phyloP scores from a whole-genome alignment of 2,113 vertebrate species.

The Sorex araneus region DNA sequence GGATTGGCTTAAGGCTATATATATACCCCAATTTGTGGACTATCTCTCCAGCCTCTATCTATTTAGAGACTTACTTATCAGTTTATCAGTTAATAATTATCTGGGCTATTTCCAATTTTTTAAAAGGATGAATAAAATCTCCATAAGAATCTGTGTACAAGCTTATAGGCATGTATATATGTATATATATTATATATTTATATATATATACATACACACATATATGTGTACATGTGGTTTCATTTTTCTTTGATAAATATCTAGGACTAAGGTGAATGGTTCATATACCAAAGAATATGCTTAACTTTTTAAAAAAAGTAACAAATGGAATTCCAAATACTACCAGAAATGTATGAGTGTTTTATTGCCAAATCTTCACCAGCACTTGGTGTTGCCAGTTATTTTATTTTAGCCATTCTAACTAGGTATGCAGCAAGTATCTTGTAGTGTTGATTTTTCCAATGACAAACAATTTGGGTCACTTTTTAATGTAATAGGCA shows the following conservation, averaged over 20 bases:
- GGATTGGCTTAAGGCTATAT: too few relatives aligned
- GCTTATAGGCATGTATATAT: neutral
- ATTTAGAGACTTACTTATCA: neutral
- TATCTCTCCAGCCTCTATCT: too few relatives aligned
- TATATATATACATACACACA: too few relatives aligned
- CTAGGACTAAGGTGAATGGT: neutral
- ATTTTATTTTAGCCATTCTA: neutral
- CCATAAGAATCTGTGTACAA: neutral
- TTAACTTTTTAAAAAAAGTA: conserved; percentile 1
- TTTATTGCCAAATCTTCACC: neutral
- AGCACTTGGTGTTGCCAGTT: neutral
- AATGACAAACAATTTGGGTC: neutral
- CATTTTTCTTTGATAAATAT: conserved; percentile 2
- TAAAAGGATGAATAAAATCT: conserved; percentile 43
- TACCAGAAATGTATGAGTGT: neutral
- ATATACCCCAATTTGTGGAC: too few relatives aligned
- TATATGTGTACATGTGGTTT: neutral
- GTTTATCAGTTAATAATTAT: neutral
- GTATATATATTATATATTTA: too few relatives aligned
- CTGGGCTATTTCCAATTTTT: neutral
- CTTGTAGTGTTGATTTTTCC: conserved; percentile 9
- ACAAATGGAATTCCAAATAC: neutral
- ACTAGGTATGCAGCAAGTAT: neutral
- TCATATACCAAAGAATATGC: neutral
- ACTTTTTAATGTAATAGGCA: neutral